Evolutionary conservation across 2,888 invertebrate genomes (phyloP), one percentile per base, ranked within the genome.

Genomic region (Scaptomyza parva): DNA sequence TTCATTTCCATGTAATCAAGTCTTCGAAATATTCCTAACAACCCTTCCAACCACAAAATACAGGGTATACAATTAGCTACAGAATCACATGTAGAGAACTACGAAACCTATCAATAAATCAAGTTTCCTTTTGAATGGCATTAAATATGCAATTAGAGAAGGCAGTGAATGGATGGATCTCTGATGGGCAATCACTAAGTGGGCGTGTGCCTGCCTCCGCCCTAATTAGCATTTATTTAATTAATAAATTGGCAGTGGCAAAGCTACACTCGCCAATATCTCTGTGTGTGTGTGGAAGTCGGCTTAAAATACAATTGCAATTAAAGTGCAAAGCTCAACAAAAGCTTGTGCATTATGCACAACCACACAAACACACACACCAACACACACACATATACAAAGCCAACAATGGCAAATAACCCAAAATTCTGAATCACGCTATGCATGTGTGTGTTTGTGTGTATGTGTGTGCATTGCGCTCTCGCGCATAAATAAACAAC

Each of bases 401-500:
- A 72, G 17, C 35, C 28, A 54, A 30, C 26, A 48, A 7, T 26
- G 6, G 59, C 65, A 81, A 78, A 80, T 69, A 73, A 41, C 22
- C 65, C 39, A 50, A 52, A 59, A 41, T 47, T 35, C 6, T 2
- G 44, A 17, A 41, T 8, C 20, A 17, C 41, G 14, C 50, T 26
- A n/a, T n/a, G 45, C 28, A 28, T 59, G 17, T 52, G 17, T 28
- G 17, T 30, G 22, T 47, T 24, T 45, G 35, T 30, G 52, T 54
- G 48, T 37, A 41, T 58, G 54, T 52, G 45, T 51, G 52, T 52
- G 69, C 52, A 35, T 48, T 65, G 63, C 58, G 72, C 62, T 72
- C 68, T 66, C 68, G 77, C 70, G 82, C 82, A 82, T 82, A 82
- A 85, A 82, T 85, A 85, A 82, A 82, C 85, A 85, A 75, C 66